Percentiles rank a stretch among this genome's conserved stretches.
Conservation (phyloP, 2,797 vertebrate genomes). For the Garrulus glandarius region DNA sequence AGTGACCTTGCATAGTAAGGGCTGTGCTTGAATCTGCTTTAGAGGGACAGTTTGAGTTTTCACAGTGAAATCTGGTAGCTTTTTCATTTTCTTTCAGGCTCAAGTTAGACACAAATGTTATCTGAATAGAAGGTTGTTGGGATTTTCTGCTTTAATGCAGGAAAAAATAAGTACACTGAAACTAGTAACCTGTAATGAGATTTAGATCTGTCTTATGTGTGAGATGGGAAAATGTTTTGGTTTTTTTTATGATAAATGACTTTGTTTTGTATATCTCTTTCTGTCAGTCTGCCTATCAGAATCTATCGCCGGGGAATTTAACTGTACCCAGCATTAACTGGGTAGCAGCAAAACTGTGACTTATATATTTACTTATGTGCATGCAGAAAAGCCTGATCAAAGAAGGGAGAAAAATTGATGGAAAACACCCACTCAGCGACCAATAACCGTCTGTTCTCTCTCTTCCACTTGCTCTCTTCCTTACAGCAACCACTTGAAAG, state of each 20-base stretch:
- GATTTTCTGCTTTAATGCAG: not conserved
- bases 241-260: slow-evolving; percentile 10
- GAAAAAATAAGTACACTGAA: not conserved
- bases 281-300: slow-evolving; percentile 53
- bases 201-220: slow-evolving; percentile 7
- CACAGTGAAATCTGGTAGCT: not conserved
- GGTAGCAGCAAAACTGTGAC: slow-evolving; percentile 30
- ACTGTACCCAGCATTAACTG: slow-evolving; percentile 30
- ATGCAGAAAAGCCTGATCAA: slow-evolving; percentile 21
- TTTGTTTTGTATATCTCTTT: slow-evolving; percentile 41
- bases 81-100: not conserved
- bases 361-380: slow-evolving; percentile 54
- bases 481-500: slow-evolving; percentile 92
- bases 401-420: slow-evolving; percentile 12
- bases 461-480: slow-evolving; percentile 2
- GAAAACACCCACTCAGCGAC: slow-evolving; percentile 58
- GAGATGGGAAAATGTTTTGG: not conserved
- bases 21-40: not conserved
- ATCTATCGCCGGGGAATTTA: not conserved
- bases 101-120: not conserved
- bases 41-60: not conserved
- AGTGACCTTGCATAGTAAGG: not conserved
- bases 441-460: slow-evolving; percentile 63
- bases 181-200: slow-evolving; percentile 5
- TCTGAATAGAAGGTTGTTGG: not conserved